A percentile compares a stretch with the other conserved stretches of the same genome.
Conservation (phyloP, 1,140 invertebrate species). For the Drosophila insularis region DNA sequence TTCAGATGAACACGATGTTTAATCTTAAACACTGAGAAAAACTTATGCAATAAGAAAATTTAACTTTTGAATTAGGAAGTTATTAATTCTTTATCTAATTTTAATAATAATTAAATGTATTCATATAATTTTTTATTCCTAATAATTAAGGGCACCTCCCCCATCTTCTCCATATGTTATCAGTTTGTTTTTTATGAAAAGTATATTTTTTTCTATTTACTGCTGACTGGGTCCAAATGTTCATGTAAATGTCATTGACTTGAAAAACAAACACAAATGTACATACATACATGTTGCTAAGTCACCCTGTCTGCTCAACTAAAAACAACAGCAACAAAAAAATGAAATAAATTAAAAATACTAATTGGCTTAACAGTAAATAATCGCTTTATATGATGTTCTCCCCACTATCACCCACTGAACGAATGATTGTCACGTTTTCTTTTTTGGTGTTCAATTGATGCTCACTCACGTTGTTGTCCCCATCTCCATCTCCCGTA, state of each 20-base stretch:
- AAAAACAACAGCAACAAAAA: neutral
- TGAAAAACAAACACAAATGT: neutral
- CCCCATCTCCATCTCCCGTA: neutral
- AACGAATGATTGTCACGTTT: slow-evolving; percentile 42
- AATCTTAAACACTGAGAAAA: too few species aligned
- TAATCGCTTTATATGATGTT: slow-evolving; percentile 45
- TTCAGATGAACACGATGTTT: too few species aligned
- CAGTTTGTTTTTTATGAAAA: neutral
- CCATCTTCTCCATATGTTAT: neutral
- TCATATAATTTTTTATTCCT: too few species aligned
- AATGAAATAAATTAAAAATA: neutral
- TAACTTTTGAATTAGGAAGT: too few species aligned
- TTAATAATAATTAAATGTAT: too few species aligned
- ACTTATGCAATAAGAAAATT: too few species aligned
- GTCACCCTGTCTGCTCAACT: slow-evolving; percentile 22
- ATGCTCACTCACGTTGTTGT: neutral
- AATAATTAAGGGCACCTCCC: too few species aligned
- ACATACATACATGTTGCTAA: neutral
- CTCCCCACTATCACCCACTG: slow-evolving; percentile 16
- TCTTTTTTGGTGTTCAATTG: neutral
- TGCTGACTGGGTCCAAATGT: slow-evolving; percentile 6
- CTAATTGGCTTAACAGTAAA: slow-evolving; percentile 66
- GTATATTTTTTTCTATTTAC: neutral
- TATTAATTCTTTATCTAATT: too few species aligned
- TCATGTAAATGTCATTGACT: slow-evolving; percentile 51